These are phyloP conservation scores for Thaleichthys pacificus DNA, from an alignment of 2,797 vertebrate species.

Conservation along the genomic window DNA sequence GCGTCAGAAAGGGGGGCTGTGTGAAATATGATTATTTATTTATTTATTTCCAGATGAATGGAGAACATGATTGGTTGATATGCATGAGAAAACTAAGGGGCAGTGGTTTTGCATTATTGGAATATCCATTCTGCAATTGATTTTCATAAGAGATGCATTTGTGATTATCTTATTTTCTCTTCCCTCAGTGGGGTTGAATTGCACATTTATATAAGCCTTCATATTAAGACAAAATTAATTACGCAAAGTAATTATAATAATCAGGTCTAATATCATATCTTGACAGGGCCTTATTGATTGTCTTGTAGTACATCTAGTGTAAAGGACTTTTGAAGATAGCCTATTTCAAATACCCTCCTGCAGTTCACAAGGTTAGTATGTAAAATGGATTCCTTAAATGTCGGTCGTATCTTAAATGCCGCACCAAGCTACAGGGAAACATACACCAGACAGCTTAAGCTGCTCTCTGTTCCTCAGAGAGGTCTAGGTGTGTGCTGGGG, in stretches of 20 bases:
- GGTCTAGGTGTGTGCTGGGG: not conserved
- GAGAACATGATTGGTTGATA: conserved; percentile 74
- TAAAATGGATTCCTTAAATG: conserved; percentile 21
- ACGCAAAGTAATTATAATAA: conserved; percentile 77
- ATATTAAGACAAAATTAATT: conserved; percentile 80
- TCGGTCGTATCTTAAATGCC: conserved; percentile 35
- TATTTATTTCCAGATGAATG: conserved; percentile 70
- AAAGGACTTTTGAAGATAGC: conserved; percentile 59
- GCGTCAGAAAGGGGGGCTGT: conserved; percentile 58
- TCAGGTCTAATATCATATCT: conserved; percentile 75
- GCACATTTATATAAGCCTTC: conserved; percentile 70
- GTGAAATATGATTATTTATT: conserved; percentile 73
- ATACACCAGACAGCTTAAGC: conserved; percentile 34
- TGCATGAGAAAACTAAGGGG: conserved; percentile 66
- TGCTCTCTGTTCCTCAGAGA: not conserved
- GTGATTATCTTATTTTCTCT: conserved; percentile 77
- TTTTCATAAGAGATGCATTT: conserved; percentile 79
- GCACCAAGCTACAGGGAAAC: conserved; percentile 40
- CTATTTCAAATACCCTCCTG: conserved; percentile 57
- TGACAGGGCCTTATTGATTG: conserved; percentile 70
- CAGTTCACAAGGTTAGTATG: conserved; percentile 35
- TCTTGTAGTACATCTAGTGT: conserved; percentile 58
- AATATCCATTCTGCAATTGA: conserved; percentile 75
- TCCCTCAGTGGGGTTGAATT: conserved; percentile 73
- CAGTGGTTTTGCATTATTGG: conserved; percentile 64